A percentile compares a stretch with the other conserved stretches of the same genome.
Evolutionary conservation across 2,113 vertebrate species (phyloP).

Genomic region (Hirundichthys speculiger): DNA sequence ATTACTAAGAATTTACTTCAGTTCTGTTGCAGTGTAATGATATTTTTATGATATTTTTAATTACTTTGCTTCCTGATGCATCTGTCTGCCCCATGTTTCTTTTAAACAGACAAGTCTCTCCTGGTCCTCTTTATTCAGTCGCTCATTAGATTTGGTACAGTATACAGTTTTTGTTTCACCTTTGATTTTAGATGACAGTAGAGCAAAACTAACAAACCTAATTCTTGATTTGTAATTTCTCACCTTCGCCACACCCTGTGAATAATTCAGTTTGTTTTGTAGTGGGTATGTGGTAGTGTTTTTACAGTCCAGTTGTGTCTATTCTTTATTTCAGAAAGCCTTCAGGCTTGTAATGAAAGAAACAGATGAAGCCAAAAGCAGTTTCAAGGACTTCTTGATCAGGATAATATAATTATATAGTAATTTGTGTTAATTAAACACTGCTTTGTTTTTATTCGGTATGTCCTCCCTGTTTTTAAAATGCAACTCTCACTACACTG

Average conservation of each 20-base stretch:
- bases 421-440: neutral
- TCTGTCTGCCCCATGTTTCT: conserved; percentile 70
- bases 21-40: conserved; percentile 17
- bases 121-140: conserved; percentile 87
- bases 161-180: conserved; percentile 64
- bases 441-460: too few species aligned
- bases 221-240: conserved; percentile 43
- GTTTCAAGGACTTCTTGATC: too few species aligned
- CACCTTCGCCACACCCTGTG: conserved; percentile 26
- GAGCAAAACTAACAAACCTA: conserved; percentile 64
- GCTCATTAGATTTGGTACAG: conserved; percentile 86
- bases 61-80: conserved; percentile 14
- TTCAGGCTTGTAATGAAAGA: conserved; percentile 5
- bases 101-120: conserved; percentile 86
- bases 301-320: conserved; percentile 11
- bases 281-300: conserved; percentile 66
- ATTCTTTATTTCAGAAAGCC: neutral
- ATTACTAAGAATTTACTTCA: neutral
- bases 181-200: conserved; percentile 49
- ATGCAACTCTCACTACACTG: neutral
- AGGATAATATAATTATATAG: conserved; percentile 26
- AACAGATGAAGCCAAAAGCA: neutral
- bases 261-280: conserved; percentile 29
- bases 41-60: conserved; percentile 1
- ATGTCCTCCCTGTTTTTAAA: too few species aligned